phyloP scores from a whole-genome alignment of 2,797 vertebrate species.

The Podarcis lilfordi region DNA sequence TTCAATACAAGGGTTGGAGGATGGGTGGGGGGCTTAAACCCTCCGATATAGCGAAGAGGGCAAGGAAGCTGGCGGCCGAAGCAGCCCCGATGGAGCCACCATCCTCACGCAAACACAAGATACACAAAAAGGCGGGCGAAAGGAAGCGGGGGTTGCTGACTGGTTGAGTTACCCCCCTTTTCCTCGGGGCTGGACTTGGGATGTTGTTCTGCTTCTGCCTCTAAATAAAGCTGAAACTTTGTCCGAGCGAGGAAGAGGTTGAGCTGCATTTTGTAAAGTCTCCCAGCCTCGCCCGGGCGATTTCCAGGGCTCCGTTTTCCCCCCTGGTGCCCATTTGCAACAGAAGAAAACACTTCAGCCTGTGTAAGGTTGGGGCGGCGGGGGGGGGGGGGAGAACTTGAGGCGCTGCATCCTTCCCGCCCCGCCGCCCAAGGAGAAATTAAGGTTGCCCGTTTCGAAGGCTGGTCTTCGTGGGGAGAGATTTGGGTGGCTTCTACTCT shows the following conservation, averaged over 20 bases:
- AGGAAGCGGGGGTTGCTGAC: background rate
- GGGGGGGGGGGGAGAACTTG: background rate
- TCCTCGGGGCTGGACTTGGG: background rate
- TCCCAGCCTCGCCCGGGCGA: background rate
- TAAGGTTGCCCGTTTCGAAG: background rate
- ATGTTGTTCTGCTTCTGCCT: background rate
- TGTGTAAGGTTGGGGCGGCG: background rate
- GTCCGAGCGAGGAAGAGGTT: background rate
- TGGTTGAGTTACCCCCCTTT: no score
- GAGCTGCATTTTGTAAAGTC: background rate
- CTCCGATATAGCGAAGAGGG: no score
- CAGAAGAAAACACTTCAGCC: background rate
- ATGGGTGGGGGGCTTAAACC: background rate
- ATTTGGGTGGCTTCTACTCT: background rate
- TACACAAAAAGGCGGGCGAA: background rate
- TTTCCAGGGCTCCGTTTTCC: background rate
- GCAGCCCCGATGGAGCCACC: background rate
- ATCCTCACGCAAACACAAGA: background rate
- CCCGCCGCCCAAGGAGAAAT: background rate
- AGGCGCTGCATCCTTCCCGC: conserved; percentile 12
- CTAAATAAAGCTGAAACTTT: conserved; percentile 3
- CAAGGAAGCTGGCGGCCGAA: fast-evolving
- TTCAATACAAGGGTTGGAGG: background rate
- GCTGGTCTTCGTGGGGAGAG: background rate
- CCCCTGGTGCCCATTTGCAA: background rate